Conservation (phyloP, 1,140 invertebrate species). For the Diploscapter pachys region DNA sequence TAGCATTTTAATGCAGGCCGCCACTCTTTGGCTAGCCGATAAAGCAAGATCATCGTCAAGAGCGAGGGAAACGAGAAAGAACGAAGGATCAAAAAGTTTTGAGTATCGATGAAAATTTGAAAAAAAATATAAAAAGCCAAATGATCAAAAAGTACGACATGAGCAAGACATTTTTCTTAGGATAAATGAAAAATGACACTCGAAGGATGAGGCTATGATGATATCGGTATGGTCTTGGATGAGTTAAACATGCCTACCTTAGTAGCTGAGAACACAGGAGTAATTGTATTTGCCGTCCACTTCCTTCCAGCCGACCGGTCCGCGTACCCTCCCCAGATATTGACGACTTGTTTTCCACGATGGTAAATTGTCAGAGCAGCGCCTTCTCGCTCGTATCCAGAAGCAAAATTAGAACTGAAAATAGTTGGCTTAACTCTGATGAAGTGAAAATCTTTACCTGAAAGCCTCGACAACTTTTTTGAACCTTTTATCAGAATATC, state of each 20-base stretch:
- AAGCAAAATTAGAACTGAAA: conserved; percentile 43
- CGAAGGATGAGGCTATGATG: too few species aligned
- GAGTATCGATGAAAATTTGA: neutral
- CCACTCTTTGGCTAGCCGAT: neutral
- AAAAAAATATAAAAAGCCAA: too few species aligned
- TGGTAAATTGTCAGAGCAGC: conserved; percentile 58
- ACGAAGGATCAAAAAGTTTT: neutral
- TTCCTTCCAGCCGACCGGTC: conserved; percentile 42
- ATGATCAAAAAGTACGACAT: too few species aligned
- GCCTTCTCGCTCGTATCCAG: conserved; percentile 49
- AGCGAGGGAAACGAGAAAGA: neutral
- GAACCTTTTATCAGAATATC: too few species aligned
- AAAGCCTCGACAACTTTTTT: too few species aligned
- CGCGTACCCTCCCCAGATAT: conserved; percentile 60
- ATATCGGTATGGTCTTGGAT: too few species aligned
- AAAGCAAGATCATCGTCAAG: too few species aligned
- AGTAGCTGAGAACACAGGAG: conserved; percentile 45
- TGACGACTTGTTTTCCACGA: conserved; percentile 49
- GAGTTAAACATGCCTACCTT: conserved; percentile 30
- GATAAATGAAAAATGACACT: too few species aligned
- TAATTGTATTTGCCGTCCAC: conserved; percentile 45
- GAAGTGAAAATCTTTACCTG: too few species aligned
- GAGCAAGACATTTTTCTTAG: too few species aligned
- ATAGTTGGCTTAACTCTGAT: too few species aligned
- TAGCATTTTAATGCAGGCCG: neutral